Conservation (phyloP, 2,797 vertebrate genomes). For the Dryobates pubescens region DNA sequence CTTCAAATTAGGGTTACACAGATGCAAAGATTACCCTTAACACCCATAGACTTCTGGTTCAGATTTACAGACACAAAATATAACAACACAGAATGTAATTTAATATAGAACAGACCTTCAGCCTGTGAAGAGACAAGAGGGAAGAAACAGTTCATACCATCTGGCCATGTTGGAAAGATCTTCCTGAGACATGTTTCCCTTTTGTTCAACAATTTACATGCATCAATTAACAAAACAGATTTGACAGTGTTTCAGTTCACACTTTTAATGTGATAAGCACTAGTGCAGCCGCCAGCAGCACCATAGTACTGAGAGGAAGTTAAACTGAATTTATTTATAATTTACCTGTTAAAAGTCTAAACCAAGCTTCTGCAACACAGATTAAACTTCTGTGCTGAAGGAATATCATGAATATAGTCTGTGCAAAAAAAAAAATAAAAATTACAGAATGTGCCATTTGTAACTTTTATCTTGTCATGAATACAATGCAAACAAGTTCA, state of each 20-base stretch:
- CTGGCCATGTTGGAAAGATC: background rate
- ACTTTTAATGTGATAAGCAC: background rate
- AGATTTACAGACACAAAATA: background rate
- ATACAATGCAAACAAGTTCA: background rate
- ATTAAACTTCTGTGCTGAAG: background rate
- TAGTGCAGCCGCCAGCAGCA: background rate
- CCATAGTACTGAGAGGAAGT: background rate
- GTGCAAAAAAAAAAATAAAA: background rate
- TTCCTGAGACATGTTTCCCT: background rate
- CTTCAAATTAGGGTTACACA: background rate
- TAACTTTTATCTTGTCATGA: background rate
- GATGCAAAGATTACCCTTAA: background rate
- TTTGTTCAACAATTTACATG: background rate
- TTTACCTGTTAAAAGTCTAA: background rate
- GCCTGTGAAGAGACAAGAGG: background rate
- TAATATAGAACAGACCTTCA: background rate
- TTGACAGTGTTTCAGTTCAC: background rate
- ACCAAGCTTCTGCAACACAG: background rate
- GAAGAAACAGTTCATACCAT: background rate
- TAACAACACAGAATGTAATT: background rate
- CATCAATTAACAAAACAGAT: background rate
- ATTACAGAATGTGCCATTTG: background rate
- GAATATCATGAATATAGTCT: background rate
- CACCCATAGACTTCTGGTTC: background rate
- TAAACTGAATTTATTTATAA: background rate